These are phyloP conservation scores for Sinocyclocheilus anshuiensis DNA, from an alignment of 2,113 vertebrate species.

Conservation along the genomic window DNA sequence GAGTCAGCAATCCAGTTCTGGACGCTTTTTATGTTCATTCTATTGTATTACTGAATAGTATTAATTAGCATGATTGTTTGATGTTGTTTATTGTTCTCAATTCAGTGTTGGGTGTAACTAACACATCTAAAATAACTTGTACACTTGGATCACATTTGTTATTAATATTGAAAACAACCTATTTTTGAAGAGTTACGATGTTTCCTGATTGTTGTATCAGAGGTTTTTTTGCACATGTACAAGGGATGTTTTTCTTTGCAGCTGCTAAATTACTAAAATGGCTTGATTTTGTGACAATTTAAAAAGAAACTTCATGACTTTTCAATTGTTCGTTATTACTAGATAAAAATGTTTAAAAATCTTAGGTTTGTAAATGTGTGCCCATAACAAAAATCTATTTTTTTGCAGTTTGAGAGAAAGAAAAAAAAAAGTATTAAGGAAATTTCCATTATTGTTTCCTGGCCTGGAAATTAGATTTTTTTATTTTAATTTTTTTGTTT, in stretches of 20 bases:
- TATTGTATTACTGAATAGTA: background rate
- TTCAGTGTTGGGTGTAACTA: background rate
- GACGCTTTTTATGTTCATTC: background rate
- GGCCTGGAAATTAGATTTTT: too few relatives aligned
- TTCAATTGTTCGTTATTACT: background rate
- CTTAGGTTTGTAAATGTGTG: background rate
- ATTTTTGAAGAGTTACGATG: background rate
- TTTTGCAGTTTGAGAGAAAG: too few relatives aligned
- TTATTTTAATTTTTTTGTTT: too few relatives aligned
- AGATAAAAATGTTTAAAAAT: background rate
- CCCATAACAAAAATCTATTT: background rate
- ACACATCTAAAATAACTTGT: background rate
- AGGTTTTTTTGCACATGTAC: too few relatives aligned
- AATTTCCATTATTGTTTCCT: background rate
- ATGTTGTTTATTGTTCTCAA: background rate
- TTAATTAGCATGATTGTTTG: background rate
- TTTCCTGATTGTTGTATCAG: background rate
- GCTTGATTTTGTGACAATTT: too few relatives aligned
- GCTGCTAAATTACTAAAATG: too few relatives aligned
- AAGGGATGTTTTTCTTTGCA: too few relatives aligned
- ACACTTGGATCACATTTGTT: background rate
- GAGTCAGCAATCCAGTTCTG: background rate
- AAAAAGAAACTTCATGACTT: too few relatives aligned
- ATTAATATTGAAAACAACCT: background rate
- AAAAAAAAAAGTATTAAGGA: background rate